Percentiles rank a stretch among this genome's conserved stretches.
phyloP scores from a whole-genome alignment of 1,140 invertebrate species.

The Drosophila biarmipes region DNA sequence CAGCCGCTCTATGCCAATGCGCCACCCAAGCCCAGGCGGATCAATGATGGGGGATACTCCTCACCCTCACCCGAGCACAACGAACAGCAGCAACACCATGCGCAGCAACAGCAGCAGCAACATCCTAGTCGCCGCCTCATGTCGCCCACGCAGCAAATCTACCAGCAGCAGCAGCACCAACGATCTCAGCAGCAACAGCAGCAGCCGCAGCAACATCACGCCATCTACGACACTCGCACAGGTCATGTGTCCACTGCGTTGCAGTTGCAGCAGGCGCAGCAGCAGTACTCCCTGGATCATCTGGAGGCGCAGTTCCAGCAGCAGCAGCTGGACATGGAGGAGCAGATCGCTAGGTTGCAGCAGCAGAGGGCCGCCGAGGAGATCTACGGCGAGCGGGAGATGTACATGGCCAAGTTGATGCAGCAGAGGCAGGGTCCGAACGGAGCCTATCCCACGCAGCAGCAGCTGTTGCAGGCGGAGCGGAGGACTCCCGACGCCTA shows the following conservation, averaged over 20 bases:
- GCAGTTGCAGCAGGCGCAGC: conserved; percentile 72
- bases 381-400: conserved; percentile 78
- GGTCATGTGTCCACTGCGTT: conserved; percentile 77
- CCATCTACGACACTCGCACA: conserved; percentile 81
- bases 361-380: conserved; percentile 75
- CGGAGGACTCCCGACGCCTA: conserved; percentile 93
- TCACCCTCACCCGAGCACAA: conserved; percentile 88
- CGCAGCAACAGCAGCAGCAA: conserved; percentile 71
- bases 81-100: conserved; percentile 49
- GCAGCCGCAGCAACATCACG: conserved; percentile 78
- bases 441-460: conserved; percentile 57
- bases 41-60: conserved; percentile 89
- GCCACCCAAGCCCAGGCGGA: conserved; percentile 92
- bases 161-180: conserved; percentile 81
- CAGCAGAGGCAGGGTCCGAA: conserved; percentile 59
- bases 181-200: conserved; percentile 62
- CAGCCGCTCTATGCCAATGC: conserved; percentile 95
- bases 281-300: conserved; percentile 76
- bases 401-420: conserved; percentile 81
- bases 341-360: conserved; percentile 73
- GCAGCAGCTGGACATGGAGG: conserved; percentile 79
- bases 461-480: conserved; percentile 85
- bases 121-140: conserved; percentile 67
- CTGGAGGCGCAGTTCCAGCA: conserved; percentile 79
- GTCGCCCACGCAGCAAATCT: conserved; percentile 83